Conservation (phyloP, 2,888 invertebrate genomes). For the Heteromyza rotundicornis region DNA sequence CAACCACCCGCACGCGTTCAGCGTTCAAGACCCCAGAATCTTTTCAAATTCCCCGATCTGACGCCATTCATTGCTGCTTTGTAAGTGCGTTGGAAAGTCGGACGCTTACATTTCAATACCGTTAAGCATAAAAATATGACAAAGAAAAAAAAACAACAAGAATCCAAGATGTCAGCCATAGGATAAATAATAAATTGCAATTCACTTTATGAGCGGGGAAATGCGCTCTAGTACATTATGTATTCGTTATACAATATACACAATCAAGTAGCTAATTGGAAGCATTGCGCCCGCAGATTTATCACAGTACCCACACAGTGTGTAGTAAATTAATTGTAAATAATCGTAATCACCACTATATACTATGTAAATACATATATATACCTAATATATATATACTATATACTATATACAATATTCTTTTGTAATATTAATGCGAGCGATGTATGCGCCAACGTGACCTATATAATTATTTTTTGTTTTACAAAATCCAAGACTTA, state of each 20-base stretch:
- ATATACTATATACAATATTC: neutral
- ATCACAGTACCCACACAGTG: neutral
- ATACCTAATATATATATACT: neutral
- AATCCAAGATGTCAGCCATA: slow-evolving; percentile 34
- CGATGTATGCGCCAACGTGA: slow-evolving; percentile 2
- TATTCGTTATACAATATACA: too few species aligned
- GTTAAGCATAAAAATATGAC: too few species aligned
- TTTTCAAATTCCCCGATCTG: slow-evolving; percentile 79
- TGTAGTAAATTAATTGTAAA: slow-evolving; percentile 10
- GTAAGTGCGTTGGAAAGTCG: slow-evolving; percentile 29
- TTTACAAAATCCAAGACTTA: too few species aligned
- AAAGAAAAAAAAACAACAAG: slow-evolving; percentile 28
- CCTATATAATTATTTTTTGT: neutral
- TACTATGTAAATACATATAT: neutral
- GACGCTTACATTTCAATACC: slow-evolving; percentile 8
- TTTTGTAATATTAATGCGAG: neutral
- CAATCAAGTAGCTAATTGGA: too few species aligned
- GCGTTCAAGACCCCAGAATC: slow-evolving; percentile 61
- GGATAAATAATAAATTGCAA: slow-evolving; percentile 21
- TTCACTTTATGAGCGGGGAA: too few species aligned
- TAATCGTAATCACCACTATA: slow-evolving; percentile 11
- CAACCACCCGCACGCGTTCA: slow-evolving; percentile 55
- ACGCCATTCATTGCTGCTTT: slow-evolving; percentile 65
- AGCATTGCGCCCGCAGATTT: too few species aligned
- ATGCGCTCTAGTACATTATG: too few species aligned